phyloP scores from a whole-genome alignment of 2,113 vertebrate species.

The Pyxicephalus adspersus region DNA sequence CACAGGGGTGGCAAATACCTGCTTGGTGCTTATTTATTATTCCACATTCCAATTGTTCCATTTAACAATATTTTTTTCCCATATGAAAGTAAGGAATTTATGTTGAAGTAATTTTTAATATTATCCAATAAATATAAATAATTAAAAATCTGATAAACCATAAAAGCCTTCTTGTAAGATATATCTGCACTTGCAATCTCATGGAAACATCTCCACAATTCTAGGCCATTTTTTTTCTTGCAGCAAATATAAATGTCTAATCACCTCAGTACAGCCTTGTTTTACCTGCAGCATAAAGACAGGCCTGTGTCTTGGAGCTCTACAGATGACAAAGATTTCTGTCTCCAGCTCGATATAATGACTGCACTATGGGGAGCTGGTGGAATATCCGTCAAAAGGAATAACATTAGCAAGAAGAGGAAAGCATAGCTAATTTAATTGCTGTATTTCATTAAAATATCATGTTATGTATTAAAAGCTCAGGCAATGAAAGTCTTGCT shows the following conservation, averaged over 20 bases:
- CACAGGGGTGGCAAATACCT: no score
- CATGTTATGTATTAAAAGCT: not conserved
- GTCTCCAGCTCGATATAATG: not conserved
- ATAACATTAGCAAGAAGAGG: not conserved
- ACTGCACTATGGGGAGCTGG: not conserved
- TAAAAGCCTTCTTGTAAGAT: not conserved
- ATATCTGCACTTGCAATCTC: not conserved
- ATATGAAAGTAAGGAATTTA: no score
- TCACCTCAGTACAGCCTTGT: no score
- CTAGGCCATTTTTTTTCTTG: no score
- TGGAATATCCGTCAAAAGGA: not conserved
- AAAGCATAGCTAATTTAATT: not conserved
- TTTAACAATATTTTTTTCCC: no score
- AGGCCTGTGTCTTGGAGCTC: not conserved
- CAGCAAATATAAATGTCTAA: not conserved
- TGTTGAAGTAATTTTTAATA: no score
- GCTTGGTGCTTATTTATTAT: no score
- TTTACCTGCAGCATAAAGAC: no score
- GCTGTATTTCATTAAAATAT: constrained; percentile 1
- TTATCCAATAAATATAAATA: no score
- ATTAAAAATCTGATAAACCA: no score
- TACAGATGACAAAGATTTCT: not conserved
- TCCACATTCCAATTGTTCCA: no score
- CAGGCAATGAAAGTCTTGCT: not conserved
- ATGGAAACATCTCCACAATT: not conserved